Conservation (phyloP, 2,113 vertebrate genomes). For the Alethe castanea region DNA sequence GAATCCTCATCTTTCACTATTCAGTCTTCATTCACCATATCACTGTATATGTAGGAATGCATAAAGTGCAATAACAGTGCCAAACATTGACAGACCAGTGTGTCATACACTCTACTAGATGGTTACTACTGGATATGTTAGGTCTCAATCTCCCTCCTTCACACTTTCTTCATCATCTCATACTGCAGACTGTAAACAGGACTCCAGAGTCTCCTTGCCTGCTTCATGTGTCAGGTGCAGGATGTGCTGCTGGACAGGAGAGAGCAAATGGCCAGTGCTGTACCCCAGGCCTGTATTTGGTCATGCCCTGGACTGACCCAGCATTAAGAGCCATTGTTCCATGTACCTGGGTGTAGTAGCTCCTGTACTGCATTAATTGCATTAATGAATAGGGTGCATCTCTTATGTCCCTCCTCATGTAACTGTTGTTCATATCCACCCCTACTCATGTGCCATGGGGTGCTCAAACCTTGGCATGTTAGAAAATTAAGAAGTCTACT, state of each 20-base stretch:
- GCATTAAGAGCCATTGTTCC: neutral
- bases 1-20: neutral
- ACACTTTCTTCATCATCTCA: neutral
- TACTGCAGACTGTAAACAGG: neutral
- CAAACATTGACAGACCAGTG: neutral
- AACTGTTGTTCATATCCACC: neutral
- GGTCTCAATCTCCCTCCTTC: neutral
- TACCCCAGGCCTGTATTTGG: neutral
- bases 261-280: neutral
- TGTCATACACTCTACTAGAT: neutral
- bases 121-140: neutral
- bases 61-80: neutral
- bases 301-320: neutral
- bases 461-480: neutral
- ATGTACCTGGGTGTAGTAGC: neutral
- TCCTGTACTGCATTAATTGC: neutral
- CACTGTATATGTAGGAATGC: neutral
- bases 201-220: neutral
- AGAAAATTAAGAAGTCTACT: neutral
- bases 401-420: fast-evolving
- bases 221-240: neutral
- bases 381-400: too few relatives aligned
- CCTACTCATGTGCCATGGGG: neutral
- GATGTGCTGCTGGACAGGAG: neutral
- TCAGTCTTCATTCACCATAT: neutral